phyloP scores from a whole-genome alignment of 1,140 invertebrate genomes.

The Trissolcus basalis region DNA sequence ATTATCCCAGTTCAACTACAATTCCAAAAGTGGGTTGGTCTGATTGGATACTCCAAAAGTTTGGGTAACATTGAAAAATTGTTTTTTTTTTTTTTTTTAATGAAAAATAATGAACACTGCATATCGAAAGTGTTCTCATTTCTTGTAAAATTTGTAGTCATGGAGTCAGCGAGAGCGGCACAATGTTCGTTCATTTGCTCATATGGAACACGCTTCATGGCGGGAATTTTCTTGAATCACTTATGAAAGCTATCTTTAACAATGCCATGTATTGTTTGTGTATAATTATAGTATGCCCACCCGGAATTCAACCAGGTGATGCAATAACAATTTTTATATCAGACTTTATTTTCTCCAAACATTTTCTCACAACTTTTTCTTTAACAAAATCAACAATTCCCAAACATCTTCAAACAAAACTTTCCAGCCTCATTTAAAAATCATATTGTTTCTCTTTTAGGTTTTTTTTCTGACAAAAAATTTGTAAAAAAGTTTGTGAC shows the following conservation, averaged over 20 bases:
- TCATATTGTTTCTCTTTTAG: too few species aligned
- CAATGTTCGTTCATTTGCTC: conserved; percentile 78
- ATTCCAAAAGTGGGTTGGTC: conserved; percentile 73
- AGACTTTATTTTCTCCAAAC: background rate
- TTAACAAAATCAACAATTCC: background rate
- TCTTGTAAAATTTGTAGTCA: conserved; percentile 19
- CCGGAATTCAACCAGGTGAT: conserved; percentile 66
- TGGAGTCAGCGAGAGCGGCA: conserved; percentile 73
- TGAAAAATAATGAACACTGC: background rate
- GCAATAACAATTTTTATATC: conserved; percentile 28
- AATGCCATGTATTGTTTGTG: conserved; percentile 73
- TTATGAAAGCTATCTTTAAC: conserved; percentile 77
- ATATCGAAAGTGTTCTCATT: background rate
- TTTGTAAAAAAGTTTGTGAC: too few species aligned
- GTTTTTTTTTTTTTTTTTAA: too few species aligned
- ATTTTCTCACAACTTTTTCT: background rate
- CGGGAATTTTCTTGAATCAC: conserved; percentile 73
- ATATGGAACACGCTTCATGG: conserved; percentile 75
- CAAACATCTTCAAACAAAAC: too few species aligned
- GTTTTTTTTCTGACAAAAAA: too few species aligned
- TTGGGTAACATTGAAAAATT: conserved; percentile 70
- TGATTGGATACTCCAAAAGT: conserved; percentile 75
- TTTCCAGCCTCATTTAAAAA: too few species aligned
- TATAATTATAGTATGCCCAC: conserved; percentile 76
- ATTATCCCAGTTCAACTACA: conserved; percentile 70